A percentile compares a stretch with the other conserved stretches of the same genome.
These are phyloP conservation scores for Ceyx erithaca DNA, from an alignment of 2,797 vertebrate genomes.

Conservation along the genomic window DNA sequence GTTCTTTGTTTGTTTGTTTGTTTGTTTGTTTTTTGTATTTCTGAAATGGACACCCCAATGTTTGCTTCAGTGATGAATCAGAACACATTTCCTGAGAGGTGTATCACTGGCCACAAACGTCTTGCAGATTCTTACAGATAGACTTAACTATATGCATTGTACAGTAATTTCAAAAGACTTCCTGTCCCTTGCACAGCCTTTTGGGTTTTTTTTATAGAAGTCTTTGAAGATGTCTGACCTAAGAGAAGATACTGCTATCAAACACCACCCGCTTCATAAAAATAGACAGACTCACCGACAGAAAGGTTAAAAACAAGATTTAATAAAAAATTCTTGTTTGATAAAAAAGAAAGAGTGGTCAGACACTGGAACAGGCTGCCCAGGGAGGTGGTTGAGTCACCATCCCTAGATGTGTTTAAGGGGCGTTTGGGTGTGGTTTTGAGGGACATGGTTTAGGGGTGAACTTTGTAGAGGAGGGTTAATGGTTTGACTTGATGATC, in stretches of 20 bases:
- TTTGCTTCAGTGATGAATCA: neutral
- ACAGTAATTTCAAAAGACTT: neutral
- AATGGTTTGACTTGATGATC: too few relatives aligned
- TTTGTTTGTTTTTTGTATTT: neutral
- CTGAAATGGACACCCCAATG: neutral
- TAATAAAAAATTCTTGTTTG: neutral
- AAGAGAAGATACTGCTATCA: neutral
- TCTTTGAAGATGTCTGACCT: neutral
- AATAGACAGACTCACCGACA: neutral
- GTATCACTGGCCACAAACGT: neutral
- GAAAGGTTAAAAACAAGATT: neutral
- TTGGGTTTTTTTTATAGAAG: neutral
- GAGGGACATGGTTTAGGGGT: too few relatives aligned
- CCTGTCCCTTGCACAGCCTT: neutral
- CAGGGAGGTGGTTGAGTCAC: too few relatives aligned
- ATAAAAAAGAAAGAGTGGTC: too few relatives aligned
- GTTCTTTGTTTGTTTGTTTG: too few relatives aligned
- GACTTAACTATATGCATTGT: neutral
- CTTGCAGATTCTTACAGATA: neutral
- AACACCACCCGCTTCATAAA: neutral
- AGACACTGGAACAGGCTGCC: too few relatives aligned
- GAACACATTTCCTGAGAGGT: neutral
- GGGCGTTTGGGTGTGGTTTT: too few relatives aligned
- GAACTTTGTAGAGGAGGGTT: too few relatives aligned
- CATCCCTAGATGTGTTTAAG: too few relatives aligned